These are phyloP conservation scores for Epistrophe eligans DNA, from an alignment of 2,888 invertebrate species.

Conservation along the genomic window DNA sequence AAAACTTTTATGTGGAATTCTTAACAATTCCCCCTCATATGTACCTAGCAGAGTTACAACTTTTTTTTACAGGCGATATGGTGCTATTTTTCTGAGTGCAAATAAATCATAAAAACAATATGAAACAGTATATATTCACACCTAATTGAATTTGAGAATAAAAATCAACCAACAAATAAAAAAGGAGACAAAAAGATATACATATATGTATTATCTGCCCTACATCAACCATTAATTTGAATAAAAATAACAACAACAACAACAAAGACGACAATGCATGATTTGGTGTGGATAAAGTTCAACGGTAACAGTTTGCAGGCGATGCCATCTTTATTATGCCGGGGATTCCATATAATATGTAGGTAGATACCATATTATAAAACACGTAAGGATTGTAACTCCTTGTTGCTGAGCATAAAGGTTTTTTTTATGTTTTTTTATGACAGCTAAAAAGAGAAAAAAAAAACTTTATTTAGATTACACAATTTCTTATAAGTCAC, in stretches of 20 bases:
- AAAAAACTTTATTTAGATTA: background rate
- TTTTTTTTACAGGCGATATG: too few relatives aligned
- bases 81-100: background rate
- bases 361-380: background rate
- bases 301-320: slow-evolving; percentile 13
- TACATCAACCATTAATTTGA: slow-evolving; percentile 12
- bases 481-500: background rate
- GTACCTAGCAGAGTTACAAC: too few relatives aligned
- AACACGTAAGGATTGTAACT: background rate
- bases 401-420: slow-evolving; percentile 14
- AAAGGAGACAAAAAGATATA: background rate
- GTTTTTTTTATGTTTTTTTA: background rate
- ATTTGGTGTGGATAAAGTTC: background rate
- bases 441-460: background rate
- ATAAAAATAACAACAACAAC: slow-evolving; percentile 9
- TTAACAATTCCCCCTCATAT: too few relatives aligned
- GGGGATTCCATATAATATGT: background rate
- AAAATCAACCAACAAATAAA: background rate
- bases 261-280: background rate
- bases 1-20: background rate
- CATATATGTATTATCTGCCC: slow-evolving; percentile 1
- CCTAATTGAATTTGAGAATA: slow-evolving; percentile 31
- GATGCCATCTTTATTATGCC: background rate
- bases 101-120: slow-evolving; percentile 9
- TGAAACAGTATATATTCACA: slow-evolving; percentile 15